Base-by-base conservation (phyloP, 2,113 vertebrate genomes). In the Motacilla tschutschensis region DNA sequence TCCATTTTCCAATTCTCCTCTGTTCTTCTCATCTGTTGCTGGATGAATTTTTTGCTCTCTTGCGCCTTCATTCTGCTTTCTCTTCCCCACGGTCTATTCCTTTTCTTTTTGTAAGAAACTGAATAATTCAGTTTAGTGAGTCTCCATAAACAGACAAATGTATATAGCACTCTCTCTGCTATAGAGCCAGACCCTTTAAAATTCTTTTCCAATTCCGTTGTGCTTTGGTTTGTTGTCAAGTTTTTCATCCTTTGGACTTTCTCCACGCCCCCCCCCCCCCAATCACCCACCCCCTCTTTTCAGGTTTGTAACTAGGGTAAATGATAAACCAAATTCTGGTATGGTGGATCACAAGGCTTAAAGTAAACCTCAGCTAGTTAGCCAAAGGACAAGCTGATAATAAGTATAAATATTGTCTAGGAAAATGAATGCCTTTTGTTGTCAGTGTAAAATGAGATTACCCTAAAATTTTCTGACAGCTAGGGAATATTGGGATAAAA, bases 401-500 rank as follows among this genome's bases (percentile, higher is more conserved):
- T 59, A 81, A 91, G 44, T 66, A 35, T 93, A 93, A 88, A 85
- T 87, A 91, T 57, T 88, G 87, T 71, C 90, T 91, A 89, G 81
- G 67, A 91, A 95, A 95, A 89, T 60, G n/a, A 94, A 85, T 93
- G 74, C 69, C 82, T 94, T 71, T 90, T 96, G 85, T 89, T 95
- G 93, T 95, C 87, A 87, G 55, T 75, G 73, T 82, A 83, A 92
- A 54, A 77, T 88, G 77, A 94, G 93, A 90, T 94, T 92, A 88
- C 70, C 59, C 33, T 94, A 79, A 76, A 84, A n/a, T 93, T 80
- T 91, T 93, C 76, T 90, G 87, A 81, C 81, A 79, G 21, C 51
- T 54, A 79, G 64, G 26, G 41, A 83, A 31, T 85, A 67, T 84
- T 65, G 71, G 84, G 69, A 91, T 85, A 59, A 48, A 57, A 81